Evolutionary conservation across 92 coral and sea anemone genomes (phyloP).

Genomic region (Epizoanthus ramosus): DNA sequence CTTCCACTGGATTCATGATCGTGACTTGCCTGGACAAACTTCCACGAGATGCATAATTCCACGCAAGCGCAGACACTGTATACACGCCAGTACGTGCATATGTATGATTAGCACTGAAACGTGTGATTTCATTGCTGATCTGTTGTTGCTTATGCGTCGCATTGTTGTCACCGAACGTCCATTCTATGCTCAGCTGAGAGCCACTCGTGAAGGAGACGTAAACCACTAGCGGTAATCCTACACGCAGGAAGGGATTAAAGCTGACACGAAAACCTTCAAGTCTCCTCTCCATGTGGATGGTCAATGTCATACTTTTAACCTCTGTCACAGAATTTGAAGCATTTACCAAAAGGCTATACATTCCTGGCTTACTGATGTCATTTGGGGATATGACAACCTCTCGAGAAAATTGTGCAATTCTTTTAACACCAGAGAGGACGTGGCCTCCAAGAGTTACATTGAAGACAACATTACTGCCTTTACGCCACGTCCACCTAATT

Average conservation of each 20-base stretch:
- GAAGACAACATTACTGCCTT: conserved; percentile 65
- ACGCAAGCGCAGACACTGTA: conserved; percentile 47
- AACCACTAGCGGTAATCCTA: conserved; percentile 55
- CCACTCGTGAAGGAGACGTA: conserved; percentile 65
- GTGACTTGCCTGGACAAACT: conserved; percentile 22
- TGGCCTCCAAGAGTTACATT: conserved; percentile 28
- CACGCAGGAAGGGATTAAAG: conserved; percentile 66
- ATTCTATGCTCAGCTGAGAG: conserved; percentile 59
- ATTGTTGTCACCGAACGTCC: conserved; percentile 76
- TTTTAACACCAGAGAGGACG: conserved; percentile 5
- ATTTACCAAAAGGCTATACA: conserved; percentile 57
- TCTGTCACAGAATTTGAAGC: conserved; percentile 73
- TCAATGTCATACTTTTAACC: conserved; percentile 34
- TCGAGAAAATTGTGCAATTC: conserved; percentile 3
- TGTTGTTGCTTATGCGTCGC: conserved; percentile 10
- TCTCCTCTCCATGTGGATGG: conserved; percentile 44
- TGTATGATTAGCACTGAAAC: conserved; percentile 39
- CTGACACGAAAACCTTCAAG: conserved; percentile 50
- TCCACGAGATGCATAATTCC: conserved; percentile 51
- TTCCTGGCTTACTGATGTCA: conserved; percentile 63
- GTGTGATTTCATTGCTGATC: conserved; percentile 39
- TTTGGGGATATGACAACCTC: conserved; percentile 34
- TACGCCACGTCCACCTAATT: conserved; percentile 69
- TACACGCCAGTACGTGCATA: conserved; percentile 58
- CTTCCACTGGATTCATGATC: conserved; percentile 66